Evolutionary conservation across 1,140 invertebrate genomes (phyloP), one percentile per base, ranked within the genome.

Genomic region (Goniozus legneri): DNA sequence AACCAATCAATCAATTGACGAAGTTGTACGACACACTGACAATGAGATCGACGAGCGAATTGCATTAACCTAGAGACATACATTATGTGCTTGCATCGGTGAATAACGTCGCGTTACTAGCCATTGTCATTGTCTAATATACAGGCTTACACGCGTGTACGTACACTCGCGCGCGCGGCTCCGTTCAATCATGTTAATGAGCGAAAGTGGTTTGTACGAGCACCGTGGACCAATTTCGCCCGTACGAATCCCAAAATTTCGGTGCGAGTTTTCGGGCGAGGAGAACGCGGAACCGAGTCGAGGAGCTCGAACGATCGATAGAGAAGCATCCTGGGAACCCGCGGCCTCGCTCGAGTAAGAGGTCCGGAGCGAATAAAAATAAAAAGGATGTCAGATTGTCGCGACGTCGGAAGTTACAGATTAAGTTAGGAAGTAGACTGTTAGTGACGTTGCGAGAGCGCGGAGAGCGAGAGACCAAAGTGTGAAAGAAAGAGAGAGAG

Each of bases 361-460:
- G 60, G 54, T 54, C 56, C 58, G 56, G 60, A 67, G 65, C 62
- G 65, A 75, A 76, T 75, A 69, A 75, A 75, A 76, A 75, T 76
- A 76, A 76, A 75, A 76, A 76, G 73, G 73, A 76, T 76, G 72
- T 76, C 73, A 76, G 72, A 75, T 75, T 74, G 73, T 68, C 69
- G 70, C 70, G 67, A 71, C 71, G 70, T 76, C 71, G 73, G 73
- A 76, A 76, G 73, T 69, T 73, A 73, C 72, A 71, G 73, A 74
- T 75, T 75, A 76, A 75, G 73, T 76, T 76, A 76, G 73, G 73
- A 76, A 75, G 72, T 73, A 64, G 72, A 75, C 72, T 67, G 72
- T 76, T 75, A 76, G 71, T 59, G 62, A 67, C 57, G 60, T 56
- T 27, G 24, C 24, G 24, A 22, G 19, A 35, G 19, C 14, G 30